Base-by-base conservation (phyloP, 2,113 vertebrate genomes). In the Paraplagusia blochii region DNA sequence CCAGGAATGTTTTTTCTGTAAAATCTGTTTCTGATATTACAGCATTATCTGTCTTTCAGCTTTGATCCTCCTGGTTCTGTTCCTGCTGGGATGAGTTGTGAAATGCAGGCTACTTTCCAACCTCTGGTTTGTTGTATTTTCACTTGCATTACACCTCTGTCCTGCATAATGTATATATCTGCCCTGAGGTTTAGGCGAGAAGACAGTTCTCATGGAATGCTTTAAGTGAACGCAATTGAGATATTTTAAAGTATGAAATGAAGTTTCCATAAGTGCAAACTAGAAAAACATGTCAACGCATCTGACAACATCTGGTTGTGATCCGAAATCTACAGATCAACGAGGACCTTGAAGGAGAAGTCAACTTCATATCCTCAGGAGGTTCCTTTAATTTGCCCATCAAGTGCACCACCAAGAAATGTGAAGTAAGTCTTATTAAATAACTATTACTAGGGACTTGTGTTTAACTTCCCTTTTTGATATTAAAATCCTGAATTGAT, bases 11-110 rank as follows among this genome's bases (percentile, higher is more conserved):
- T 6, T 29, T 29, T 29, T 6, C 22, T 29, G 22, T 29, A 4
- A 29, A 29, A 29, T 29, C 3, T n/a, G n/a, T n/a, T n/a, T 29
- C 22, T 29, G 2, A 38, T 40, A 40, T 11, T 40, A 52, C 1
- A 13, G 11, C 62, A 2, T 71, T 4, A 42, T 68, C 63, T 75
- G 35, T 64, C n/a, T 85, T 63, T 10, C 70, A 98, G 95, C 67
- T 97, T 96, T 69, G 76, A 92, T 33, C 91, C 93, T 14, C 92
- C 95, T 1, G 93, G 93, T 1, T 88, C 85, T 43, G 77, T 98
- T 62, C 88, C 90, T 40, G 51, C 93, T 10, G 96, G 94, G 43
- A 97, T 98, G 93, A 91, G 94, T 60, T 98, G 91, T 69, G 90
- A 94, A 38, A 62, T 92, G 1, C 66, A 90, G 11, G 88, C 91